phyloP scores from a whole-genome alignment of 1,140 invertebrate genomes.

The Saccostrea glomerata region DNA sequence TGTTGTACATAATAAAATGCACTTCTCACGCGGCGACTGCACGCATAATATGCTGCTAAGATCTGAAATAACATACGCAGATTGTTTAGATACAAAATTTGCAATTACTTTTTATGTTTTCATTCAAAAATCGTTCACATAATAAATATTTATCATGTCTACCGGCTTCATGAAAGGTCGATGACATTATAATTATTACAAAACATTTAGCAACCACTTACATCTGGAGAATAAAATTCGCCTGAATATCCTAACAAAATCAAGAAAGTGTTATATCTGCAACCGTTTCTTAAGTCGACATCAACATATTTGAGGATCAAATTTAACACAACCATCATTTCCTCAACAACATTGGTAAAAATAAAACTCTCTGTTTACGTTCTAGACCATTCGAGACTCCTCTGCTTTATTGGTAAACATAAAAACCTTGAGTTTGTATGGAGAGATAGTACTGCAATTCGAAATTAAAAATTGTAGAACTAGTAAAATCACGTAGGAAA shows the following conservation, averaged over 20 bases:
- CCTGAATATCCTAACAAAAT: not conserved
- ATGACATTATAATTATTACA: not conserved
- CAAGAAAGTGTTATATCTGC: not conserved
- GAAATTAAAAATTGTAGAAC: not conserved
- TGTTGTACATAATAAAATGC: constrained; percentile 29
- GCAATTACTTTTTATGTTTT: not conserved
- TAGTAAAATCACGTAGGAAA: no score
- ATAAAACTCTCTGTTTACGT: not conserved
- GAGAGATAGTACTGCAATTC: not conserved
- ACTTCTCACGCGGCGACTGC: not conserved
- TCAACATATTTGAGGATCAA: not conserved
- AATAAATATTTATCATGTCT: not conserved
- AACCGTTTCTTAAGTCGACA: not conserved
- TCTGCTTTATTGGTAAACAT: not conserved
- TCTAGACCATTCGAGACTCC: constrained; percentile 22
- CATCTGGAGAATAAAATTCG: not conserved
- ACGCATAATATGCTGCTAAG: not conserved
- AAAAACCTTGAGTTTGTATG: not conserved
- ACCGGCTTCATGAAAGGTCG: not conserved
- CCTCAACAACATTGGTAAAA: not conserved
- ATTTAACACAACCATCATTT: not conserved
- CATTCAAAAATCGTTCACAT: not conserved
- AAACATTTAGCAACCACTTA: not conserved
- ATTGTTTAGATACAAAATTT: not conserved
- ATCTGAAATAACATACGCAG: not conserved